phyloP scores from a whole-genome alignment of 2,113 vertebrate genomes.

The Clupea harengus region DNA sequence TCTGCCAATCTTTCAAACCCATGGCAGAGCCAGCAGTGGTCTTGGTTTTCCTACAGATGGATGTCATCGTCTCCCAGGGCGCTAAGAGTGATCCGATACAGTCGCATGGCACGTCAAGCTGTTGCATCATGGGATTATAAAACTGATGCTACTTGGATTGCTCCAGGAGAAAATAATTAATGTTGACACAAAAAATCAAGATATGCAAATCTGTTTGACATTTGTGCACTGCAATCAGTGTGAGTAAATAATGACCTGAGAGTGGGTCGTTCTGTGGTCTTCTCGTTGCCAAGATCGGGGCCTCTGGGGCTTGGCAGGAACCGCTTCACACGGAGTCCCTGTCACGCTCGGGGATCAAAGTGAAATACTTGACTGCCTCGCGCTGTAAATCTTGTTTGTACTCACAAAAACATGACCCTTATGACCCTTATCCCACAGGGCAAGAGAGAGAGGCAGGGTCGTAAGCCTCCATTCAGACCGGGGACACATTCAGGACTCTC shows the following conservation, averaged over 20 bases:
- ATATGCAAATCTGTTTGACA: background rate
- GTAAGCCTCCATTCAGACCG: slow-evolving; percentile 42
- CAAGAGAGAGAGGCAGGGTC: slow-evolving; percentile 1
- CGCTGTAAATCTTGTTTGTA: slow-evolving; percentile 66
- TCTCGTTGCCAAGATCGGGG: background rate
- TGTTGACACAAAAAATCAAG: background rate
- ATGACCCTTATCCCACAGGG: slow-evolving; percentile 46
- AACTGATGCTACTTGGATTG: background rate
- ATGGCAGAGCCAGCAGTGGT: too few relatives aligned
- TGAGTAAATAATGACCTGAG: background rate
- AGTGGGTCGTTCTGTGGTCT: background rate
- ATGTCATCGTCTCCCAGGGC: too few relatives aligned
- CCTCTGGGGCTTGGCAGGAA: background rate
- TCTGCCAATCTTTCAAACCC: too few relatives aligned
- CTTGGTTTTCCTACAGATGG: too few relatives aligned
- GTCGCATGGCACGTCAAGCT: background rate
- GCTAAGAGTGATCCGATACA: background rate
- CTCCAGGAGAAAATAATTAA: background rate
- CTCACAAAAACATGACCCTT: slow-evolving; percentile 65
- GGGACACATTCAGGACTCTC: slow-evolving; percentile 51
- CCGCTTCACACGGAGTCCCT: slow-evolving; percentile 39
- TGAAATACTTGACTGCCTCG: slow-evolving; percentile 48
- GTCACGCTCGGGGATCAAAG: slow-evolving; percentile 61
- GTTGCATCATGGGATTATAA: background rate
- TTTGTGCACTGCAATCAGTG: background rate